Evolutionary conservation across 2,888 invertebrate species (phyloP), one percentile per base, ranked within the genome.

Genomic region (Andrena haemorrhoa): DNA sequence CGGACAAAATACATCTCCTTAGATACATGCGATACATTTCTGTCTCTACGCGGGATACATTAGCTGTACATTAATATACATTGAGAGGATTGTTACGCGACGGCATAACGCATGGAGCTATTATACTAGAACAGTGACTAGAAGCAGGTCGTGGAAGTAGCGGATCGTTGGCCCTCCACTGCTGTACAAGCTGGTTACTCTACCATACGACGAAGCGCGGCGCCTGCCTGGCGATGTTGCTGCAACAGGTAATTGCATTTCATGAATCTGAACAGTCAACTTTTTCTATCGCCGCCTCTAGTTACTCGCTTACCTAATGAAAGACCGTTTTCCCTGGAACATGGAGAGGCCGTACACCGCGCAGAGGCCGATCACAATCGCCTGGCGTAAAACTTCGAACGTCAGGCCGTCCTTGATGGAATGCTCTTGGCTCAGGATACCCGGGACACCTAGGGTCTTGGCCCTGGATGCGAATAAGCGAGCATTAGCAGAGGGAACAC

Each of bases 321-420:
- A 76, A 51, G 86, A 84, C 51, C 84, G 83, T 84, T 93, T 93
- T 33, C 87, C 82, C 6, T 86, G 88, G 56, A 89, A 87, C 61
- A 93, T 73, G 10, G 92, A 91, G 58, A 89, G 80, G 41, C 91
- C 91, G 61, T 93, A 93, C 41, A 91, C n/a, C 7, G 90, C 86
- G 68, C 91, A 93, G 60, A 93, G 88, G 1, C 78, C 84, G 35
- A 91, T 74, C 2, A 92, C 29, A 2, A 92, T 23, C 10, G 87
- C 86, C 70, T 93, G 92, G 16, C 85, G 88, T 41, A 91, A 65
- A 61, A 90, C 75, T 31, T 92, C 90, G 51, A 86, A 89, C 0
- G 75, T 35, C 0, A 74, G 41, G 29, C 33, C 4, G 20, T 79
- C 33, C 0, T 84, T 82, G 77, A 86, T 53, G 66, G 83, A 79